Evolutionary conservation across 2,113 vertebrate species (phyloP).

Genomic region (Nothocercus nigrocapillus): DNA sequence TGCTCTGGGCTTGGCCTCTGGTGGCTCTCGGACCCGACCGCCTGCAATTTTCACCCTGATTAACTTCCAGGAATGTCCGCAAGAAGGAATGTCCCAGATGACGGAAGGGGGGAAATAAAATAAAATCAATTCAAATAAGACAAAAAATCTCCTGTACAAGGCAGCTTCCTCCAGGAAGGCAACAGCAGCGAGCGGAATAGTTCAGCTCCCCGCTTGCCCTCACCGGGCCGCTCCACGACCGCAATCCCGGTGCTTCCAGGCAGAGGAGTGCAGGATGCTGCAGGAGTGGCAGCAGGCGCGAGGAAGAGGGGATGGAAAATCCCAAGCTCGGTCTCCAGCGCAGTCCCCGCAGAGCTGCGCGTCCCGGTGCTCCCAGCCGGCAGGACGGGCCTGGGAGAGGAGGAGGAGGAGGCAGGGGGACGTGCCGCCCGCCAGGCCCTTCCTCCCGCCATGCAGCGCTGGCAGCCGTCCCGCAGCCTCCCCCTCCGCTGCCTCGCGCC

Average conservation of each 20-base stretch:
- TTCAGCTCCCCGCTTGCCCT: background rate
- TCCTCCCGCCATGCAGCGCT: background rate
- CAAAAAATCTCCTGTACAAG: background rate
- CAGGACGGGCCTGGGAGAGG: background rate
- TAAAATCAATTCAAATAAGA: too few relatives aligned
- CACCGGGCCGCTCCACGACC: background rate
- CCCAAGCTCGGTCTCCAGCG: background rate
- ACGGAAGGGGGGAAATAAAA: background rate
- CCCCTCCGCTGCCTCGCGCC: conserved; percentile 14
- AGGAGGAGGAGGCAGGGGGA: background rate
- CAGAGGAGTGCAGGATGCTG: background rate
- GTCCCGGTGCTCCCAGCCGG: background rate
- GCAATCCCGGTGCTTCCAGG: background rate
- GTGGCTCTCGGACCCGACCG: conserved; percentile 75
- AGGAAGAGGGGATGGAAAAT: background rate
- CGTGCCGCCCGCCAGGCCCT: background rate
- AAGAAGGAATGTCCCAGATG: conserved; percentile 49
- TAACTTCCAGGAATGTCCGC: conserved; percentile 79
- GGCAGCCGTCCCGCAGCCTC: conserved; percentile 47
- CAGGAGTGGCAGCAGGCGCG: accelerated
- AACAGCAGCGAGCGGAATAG: background rate
- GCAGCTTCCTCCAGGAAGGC: background rate
- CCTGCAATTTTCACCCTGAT: conserved; percentile 80
- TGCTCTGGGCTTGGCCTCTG: conserved; percentile 49
- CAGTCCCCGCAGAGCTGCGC: background rate